Percentiles rank a stretch among this genome's conserved stretches.
Conservation (phyloP, 2,888 invertebrate species). For the Drosophila mayaguana region DNA sequence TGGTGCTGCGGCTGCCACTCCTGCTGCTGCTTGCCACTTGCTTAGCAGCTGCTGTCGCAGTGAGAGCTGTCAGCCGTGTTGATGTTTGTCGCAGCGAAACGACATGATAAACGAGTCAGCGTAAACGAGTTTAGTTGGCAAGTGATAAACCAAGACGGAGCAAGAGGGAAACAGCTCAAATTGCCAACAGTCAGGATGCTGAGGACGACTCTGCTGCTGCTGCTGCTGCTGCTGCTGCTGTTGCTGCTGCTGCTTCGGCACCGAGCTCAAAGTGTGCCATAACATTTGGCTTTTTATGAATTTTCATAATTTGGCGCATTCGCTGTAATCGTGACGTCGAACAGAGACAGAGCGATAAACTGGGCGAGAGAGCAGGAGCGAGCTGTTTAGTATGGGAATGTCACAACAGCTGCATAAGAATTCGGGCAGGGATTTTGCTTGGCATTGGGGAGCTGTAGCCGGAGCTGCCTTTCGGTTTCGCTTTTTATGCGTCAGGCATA, state of each 20-base stretch:
- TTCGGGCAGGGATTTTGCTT: conserved; percentile 61
- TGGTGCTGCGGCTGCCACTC: conserved; percentile 2
- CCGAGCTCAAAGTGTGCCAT: conserved; percentile 70
- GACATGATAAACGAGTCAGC: conserved; percentile 72
- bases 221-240: not conserved
- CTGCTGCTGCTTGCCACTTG: conserved; percentile 10
- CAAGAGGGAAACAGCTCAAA: conserved; percentile 42
- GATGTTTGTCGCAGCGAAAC: conserved; percentile 52
- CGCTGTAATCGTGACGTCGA: conserved; percentile 19
- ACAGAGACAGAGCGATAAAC: not conserved
- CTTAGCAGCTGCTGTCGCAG: conserved; percentile 49
- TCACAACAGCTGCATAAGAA: conserved; percentile 77
- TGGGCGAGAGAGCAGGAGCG: not conserved
- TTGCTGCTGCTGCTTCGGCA: conserved; percentile 1
- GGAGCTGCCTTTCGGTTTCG: conserved; percentile 35
- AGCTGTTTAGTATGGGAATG: conserved; percentile 71
- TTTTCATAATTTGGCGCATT: conserved; percentile 77
- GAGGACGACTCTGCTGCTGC: conserved; percentile 3
- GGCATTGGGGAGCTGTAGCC: conserved; percentile 31
- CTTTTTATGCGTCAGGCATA: conserved; percentile 68
- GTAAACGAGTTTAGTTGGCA: conserved; percentile 73
- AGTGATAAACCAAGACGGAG: conserved; percentile 62
- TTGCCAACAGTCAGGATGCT: conserved; percentile 50
- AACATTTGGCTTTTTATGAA: conserved; percentile 79
- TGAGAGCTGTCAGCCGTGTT: conserved; percentile 48